A percentile compares a stretch with the other conserved stretches of the same genome.
Evolutionary conservation across 2,113 vertebrate species (phyloP).

Genomic region (Bubo blakistoni): DNA sequence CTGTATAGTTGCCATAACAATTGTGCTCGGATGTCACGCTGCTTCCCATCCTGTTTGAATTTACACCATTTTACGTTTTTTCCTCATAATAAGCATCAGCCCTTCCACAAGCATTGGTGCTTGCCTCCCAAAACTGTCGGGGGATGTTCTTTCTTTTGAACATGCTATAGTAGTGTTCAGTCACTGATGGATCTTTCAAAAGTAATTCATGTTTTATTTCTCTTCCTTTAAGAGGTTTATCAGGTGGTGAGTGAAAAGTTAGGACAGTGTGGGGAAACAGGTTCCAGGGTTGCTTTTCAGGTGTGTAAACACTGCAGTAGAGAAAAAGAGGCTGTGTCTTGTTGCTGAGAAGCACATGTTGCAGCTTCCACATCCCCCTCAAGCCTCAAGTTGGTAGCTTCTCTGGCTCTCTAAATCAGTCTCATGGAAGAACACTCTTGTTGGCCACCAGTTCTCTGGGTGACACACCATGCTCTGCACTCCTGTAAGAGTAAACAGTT

Average conservation of each 20-base stretch:
- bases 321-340: neutral
- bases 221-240: neutral
- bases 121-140: constrained; percentile 34
- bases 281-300: neutral
- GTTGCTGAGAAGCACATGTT: neutral
- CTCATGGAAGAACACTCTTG: neutral
- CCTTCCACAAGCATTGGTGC: neutral
- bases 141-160: neutral
- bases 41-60: constrained; percentile 59
- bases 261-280: neutral
- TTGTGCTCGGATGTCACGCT: constrained; percentile 36
- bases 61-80: constrained; percentile 18
- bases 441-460: neutral
- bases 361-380: neutral
- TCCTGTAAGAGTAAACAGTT: neutral
- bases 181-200: constrained; percentile 12
- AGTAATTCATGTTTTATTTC: neutral
- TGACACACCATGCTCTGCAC: neutral
- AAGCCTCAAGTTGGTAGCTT: neutral
- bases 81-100: neutral
- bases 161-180: neutral
- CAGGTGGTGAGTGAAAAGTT: neutral
- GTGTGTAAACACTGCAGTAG: neutral
- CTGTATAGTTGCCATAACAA: constrained; percentile 66
- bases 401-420: neutral